Conservation (phyloP, 2,113 vertebrate species). For the Polyodon spathula region DNA sequence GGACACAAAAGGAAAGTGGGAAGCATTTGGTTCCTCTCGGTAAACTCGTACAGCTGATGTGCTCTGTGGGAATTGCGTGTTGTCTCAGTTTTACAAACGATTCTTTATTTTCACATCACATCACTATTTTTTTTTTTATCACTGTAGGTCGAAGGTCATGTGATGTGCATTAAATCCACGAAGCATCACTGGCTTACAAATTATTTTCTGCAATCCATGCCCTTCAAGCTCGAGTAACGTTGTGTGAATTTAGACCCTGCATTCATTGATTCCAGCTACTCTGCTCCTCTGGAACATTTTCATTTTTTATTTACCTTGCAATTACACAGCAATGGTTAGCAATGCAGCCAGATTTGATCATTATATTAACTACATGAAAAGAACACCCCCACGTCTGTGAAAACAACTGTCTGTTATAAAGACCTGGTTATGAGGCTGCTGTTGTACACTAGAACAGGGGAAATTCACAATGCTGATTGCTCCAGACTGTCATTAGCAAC, state of each 20-base stretch:
- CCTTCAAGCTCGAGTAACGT: not conserved
- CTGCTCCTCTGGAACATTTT: slow-evolving; percentile 27
- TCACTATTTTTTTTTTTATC: too few species aligned
- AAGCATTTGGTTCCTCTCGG: too few species aligned
- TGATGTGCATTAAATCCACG: not conserved
- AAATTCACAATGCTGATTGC: not conserved
- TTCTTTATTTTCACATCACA: too few species aligned
- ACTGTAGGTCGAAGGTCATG: not conserved
- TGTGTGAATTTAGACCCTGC: not conserved
- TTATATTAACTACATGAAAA: not conserved
- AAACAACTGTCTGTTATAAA: not conserved
- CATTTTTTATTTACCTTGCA: slow-evolving; percentile 25
- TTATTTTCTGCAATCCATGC: not conserved
- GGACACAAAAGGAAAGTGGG: too few species aligned
- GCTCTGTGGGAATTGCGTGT: too few species aligned
- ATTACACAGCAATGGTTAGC: slow-evolving; percentile 13
- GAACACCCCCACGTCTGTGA: not conserved
- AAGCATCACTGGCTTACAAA: not conserved
- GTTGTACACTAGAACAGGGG: not conserved
- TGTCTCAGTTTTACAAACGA: too few species aligned
- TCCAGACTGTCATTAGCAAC: too few species aligned
- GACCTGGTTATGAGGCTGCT: not conserved
- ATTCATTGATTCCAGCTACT: slow-evolving; percentile 27
- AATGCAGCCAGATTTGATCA: not conserved
- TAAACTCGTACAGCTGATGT: too few species aligned